phyloP scores from a whole-genome alignment of 2,888 invertebrate species.

The Pecten maximus region DNA sequence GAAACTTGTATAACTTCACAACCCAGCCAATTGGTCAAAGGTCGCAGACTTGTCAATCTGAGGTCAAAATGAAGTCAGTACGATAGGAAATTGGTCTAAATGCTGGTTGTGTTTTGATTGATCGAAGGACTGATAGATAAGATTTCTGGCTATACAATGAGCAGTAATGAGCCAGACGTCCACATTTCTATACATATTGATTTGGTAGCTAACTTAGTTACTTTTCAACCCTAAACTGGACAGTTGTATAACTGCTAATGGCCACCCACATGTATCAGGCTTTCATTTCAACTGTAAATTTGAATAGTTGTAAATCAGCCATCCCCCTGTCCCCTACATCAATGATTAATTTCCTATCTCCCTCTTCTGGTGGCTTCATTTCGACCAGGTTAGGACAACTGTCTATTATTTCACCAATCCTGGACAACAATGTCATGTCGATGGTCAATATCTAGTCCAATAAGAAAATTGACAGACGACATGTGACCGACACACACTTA shows the following conservation, averaged over 20 bases:
- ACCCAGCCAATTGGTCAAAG: background rate
- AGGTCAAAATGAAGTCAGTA: background rate
- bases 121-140: background rate
- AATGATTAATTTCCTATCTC: background rate
- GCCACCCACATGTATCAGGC: background rate
- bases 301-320: background rate
- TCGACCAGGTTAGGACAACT: background rate
- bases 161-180: background rate
- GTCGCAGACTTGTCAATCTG: background rate
- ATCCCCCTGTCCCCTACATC: background rate
- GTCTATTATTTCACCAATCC: background rate
- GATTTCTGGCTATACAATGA: background rate
- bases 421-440: background rate
- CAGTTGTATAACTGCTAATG: background rate
- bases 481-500: background rate
- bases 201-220: background rate
- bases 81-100: background rate
- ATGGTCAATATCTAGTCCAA: conserved; percentile 4
- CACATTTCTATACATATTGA: background rate
- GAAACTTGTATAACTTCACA: background rate
- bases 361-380: background rate
- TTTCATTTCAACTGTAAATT: background rate
- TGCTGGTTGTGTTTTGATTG: background rate
- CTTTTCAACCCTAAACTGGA: background rate
- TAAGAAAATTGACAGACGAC: background rate